A percentile compares a stretch with the other conserved stretches of the same genome.
Evolutionary conservation across 1,140 invertebrate species (phyloP).

Genomic region (Protaetia brevitarsis): DNA sequence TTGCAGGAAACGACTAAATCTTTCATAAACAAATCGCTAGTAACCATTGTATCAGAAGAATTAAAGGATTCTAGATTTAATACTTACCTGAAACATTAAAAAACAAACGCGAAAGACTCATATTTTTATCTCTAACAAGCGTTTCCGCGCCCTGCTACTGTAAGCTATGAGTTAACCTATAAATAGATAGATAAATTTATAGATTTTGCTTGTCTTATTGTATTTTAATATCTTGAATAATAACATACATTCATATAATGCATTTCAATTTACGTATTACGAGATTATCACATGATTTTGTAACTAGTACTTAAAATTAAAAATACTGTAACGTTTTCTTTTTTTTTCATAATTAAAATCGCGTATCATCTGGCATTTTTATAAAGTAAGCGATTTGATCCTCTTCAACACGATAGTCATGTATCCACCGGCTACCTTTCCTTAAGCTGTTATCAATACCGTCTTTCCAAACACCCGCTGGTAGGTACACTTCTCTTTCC

Average conservation of each 20-base stretch:
- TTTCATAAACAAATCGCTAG: too few species aligned
- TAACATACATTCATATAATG: neutral
- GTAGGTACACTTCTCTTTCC: constrained; percentile 72
- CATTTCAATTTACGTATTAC: neutral
- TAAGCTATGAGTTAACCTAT: too few species aligned
- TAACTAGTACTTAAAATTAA: neutral
- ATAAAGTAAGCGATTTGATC: constrained; percentile 82
- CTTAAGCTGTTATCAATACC: constrained; percentile 79
- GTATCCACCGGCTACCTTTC: constrained; percentile 86
- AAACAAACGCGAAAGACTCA: too few species aligned
- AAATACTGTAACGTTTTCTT: constrained; percentile 22
- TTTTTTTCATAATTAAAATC: too few species aligned
- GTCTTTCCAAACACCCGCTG: constrained; percentile 85
- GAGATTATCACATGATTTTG: neutral
- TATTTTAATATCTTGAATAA: neutral
- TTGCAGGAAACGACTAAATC: too few species aligned
- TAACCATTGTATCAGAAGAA: too few species aligned
- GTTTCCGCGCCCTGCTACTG: too few species aligned
- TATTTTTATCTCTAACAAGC: too few species aligned
- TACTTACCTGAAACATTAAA: too few species aligned
- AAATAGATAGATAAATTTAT: too few species aligned
- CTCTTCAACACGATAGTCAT: constrained; percentile 76
- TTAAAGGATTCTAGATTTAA: too few species aligned
- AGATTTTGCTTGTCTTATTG: too few species aligned
- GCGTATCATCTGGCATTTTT: constrained; percentile 78